A percentile compares a stretch with the other conserved stretches of the same genome.
These are phyloP conservation scores for Oxyscelio sp. DNA, from an alignment of 2,888 invertebrate genomes.

Conservation along the genomic window DNA sequence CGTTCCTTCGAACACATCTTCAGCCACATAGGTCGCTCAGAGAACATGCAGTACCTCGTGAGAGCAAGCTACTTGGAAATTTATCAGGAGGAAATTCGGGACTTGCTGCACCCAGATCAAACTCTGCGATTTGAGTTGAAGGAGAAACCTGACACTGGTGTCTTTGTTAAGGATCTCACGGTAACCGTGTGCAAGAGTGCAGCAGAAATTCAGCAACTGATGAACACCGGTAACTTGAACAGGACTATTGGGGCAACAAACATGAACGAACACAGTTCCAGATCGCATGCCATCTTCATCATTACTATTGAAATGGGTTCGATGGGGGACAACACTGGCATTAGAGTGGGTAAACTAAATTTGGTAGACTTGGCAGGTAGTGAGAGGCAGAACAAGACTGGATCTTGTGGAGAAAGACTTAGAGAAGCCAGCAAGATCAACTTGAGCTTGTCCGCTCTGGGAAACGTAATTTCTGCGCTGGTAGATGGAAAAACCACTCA, in stretches of 20 bases:
- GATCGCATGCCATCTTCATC: constrained; percentile 99
- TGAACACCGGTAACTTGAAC: constrained; percentile 97
- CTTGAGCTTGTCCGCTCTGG: constrained; percentile 98
- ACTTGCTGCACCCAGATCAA: constrained; percentile 91
- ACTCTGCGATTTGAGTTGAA: constrained; percentile 92
- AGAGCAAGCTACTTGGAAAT: constrained; percentile 99
- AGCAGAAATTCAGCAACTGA: constrained; percentile 97
- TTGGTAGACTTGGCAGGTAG: constrained; percentile 99
- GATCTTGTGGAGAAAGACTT: constrained; percentile 96
- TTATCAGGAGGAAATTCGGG: constrained; percentile 97
- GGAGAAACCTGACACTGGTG: constrained; percentile 94
- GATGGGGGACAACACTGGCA: constrained; percentile 90
- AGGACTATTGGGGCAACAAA: constrained; percentile 98
- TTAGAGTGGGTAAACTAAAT: constrained; percentile 97
- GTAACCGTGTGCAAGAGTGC: constrained; percentile 98
- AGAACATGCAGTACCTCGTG: constrained; percentile 98
- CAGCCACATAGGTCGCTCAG: constrained; percentile 96
- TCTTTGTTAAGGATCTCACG: constrained; percentile 98
- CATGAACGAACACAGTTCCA: constrained; percentile 99
- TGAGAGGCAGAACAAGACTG: constrained; percentile 98
- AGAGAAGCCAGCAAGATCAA: constrained; percentile 99
- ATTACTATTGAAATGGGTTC: constrained; percentile 98
- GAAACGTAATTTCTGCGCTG: no score
- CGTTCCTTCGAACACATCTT: constrained; percentile 99
- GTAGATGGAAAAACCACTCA: no score